Evolutionary conservation across 2,888 invertebrate genomes (phyloP).

Genomic region (Endotricha flammealis): DNA sequence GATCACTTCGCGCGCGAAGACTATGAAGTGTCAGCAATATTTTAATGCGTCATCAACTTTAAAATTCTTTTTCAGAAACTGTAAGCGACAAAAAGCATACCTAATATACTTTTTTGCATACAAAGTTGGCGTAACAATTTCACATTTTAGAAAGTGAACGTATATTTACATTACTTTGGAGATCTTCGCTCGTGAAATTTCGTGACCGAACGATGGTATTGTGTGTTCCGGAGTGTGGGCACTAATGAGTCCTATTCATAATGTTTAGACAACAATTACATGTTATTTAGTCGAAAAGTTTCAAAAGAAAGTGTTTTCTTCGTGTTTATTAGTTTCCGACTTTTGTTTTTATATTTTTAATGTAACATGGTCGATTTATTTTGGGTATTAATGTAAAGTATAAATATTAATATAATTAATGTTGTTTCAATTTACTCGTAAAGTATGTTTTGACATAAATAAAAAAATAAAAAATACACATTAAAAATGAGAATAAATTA

Average conservation of each 20-base stretch:
- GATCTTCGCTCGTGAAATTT: slow-evolving; percentile 42
- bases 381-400: too few relatives aligned
- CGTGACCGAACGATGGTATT: slow-evolving; percentile 29
- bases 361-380: too few relatives aligned
- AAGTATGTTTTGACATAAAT: too few relatives aligned
- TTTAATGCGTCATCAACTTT: too few relatives aligned
- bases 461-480: too few relatives aligned
- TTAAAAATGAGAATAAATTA: too few relatives aligned
- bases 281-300: slow-evolving; percentile 7
- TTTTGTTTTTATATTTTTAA: background rate
- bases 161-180: slow-evolving; percentile 60
- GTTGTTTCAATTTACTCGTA: too few relatives aligned
- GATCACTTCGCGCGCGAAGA: too few relatives aligned
- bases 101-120: slow-evolving; percentile 37
- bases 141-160: slow-evolving; percentile 74
- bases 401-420: too few relatives aligned
- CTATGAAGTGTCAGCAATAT: too few relatives aligned
- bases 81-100: too few relatives aligned
- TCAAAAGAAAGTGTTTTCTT: slow-evolving; percentile 1
- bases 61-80: too few relatives aligned
- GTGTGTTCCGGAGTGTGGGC: slow-evolving; percentile 22
- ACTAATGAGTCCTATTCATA: slow-evolving; percentile 10
- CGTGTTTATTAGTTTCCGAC: background rate
- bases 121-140: slow-evolving; percentile 50
- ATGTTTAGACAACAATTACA: slow-evolving; percentile 7